Percentiles rank a stretch among this genome's conserved stretches.
These are phyloP conservation scores for Drosophila subpulchrella DNA, from an alignment of 1,140 invertebrate genomes.

Conservation along the genomic window DNA sequence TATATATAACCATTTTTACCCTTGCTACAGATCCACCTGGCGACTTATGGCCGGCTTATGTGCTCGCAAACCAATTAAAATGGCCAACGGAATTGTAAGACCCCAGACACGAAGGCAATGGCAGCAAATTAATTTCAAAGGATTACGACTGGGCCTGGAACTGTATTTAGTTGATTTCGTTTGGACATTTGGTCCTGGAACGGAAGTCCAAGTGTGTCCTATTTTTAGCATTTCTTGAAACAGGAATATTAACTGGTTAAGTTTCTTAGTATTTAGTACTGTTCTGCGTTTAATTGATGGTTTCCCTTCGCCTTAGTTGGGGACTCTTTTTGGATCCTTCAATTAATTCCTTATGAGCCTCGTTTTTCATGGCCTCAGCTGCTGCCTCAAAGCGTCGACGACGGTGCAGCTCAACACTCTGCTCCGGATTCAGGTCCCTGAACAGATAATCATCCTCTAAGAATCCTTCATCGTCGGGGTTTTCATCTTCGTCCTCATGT, in stretches of 20 bases:
- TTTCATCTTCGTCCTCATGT: not conserved
- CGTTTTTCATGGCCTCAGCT: not conserved
- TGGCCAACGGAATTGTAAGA: slow-evolving; percentile 62
- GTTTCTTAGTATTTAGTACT: no score
- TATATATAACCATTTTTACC: slow-evolving; percentile 30
- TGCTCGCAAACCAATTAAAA: slow-evolving; percentile 78
- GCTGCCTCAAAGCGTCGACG: slow-evolving; percentile 6
- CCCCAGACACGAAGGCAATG: slow-evolving; percentile 33
- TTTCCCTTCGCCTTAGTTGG: not conserved
- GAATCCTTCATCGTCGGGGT: not conserved
- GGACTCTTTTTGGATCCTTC: no score
- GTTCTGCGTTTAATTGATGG: not conserved
- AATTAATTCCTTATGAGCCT: not conserved
- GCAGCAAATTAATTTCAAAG: slow-evolving; percentile 71
- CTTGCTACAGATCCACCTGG: slow-evolving; percentile 38
- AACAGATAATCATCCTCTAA: slow-evolving; percentile 6
- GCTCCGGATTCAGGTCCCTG: slow-evolving; percentile 21
- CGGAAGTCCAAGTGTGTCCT: not conserved
- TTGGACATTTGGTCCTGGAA: slow-evolving; percentile 15
- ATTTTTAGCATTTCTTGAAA: not conserved
- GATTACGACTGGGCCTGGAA: slow-evolving; percentile 40
- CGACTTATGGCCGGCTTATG: slow-evolving; percentile 73
- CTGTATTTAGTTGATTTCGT: slow-evolving; percentile 34
- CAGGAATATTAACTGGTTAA: not conserved
- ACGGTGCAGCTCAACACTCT: slow-evolving; percentile 26